Percentiles rank a stretch among this genome's conserved stretches.
Conservation (phyloP, 2,888 invertebrate genomes). For the Leptinotarsa rubiginosa region DNA sequence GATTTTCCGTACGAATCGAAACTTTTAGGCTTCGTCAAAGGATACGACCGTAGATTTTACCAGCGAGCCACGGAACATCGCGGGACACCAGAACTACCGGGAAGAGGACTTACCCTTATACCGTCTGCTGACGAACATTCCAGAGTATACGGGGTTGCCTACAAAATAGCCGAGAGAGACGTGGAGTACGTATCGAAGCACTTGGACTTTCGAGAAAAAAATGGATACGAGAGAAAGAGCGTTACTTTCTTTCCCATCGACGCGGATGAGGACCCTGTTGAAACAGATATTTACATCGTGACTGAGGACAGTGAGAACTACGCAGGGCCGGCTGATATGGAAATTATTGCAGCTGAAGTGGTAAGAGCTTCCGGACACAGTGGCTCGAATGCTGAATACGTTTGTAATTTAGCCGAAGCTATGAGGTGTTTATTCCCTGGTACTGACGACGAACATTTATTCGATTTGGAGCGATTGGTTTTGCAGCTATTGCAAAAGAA, state of each 20-base stretch:
- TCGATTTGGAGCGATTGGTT: slow-evolving; percentile 41
- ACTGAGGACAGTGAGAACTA: slow-evolving; percentile 79
- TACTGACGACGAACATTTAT: slow-evolving; percentile 81
- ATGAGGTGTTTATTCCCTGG: slow-evolving; percentile 82
- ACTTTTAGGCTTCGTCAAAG: slow-evolving; percentile 84
- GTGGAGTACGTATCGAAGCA: slow-evolving; percentile 79
- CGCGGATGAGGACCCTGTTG: slow-evolving; percentile 69
- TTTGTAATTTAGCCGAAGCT: slow-evolving; percentile 83
- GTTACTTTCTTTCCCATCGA: slow-evolving; percentile 79
- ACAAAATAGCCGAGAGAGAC: slow-evolving; percentile 81
- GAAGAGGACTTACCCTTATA: slow-evolving; percentile 88
- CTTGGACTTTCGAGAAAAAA: slow-evolving; percentile 91
- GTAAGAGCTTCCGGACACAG: slow-evolving; percentile 77
- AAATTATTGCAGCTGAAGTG: slow-evolving; percentile 80
- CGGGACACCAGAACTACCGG: slow-evolving; percentile 88
- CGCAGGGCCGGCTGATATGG: slow-evolving; percentile 80
- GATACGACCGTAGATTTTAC: slow-evolving; percentile 89
- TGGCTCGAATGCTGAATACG: slow-evolving; percentile 91
- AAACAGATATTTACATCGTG: slow-evolving; percentile 85
- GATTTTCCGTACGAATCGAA: slow-evolving; percentile 88
- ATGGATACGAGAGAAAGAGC: slow-evolving; percentile 83
- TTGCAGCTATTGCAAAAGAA: background rate
- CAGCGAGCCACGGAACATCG: slow-evolving; percentile 95
- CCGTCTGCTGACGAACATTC: slow-evolving; percentile 66
- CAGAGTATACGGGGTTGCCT: slow-evolving; percentile 91